Evolutionary conservation across 2,888 invertebrate genomes (phyloP).

Genomic region (Cistogaster globosa): DNA sequence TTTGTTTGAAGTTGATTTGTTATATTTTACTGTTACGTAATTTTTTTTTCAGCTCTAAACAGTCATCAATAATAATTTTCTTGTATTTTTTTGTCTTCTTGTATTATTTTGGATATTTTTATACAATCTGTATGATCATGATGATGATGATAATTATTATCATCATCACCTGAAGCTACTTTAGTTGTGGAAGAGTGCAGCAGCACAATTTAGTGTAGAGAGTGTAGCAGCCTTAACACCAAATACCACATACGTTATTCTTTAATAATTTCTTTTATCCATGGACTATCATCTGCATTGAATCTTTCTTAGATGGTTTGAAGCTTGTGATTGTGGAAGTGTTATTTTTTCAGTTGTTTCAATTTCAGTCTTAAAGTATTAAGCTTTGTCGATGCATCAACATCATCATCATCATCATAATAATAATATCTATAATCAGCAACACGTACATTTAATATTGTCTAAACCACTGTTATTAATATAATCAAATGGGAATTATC

Average conservation of each 20-base stretch:
- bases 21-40: slow-evolving; percentile 63
- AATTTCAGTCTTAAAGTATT: slow-evolving; percentile 46
- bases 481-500: slow-evolving; percentile 83
- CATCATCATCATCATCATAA: slow-evolving; percentile 47
- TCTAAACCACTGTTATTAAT: slow-evolving; percentile 83
- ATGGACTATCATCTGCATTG: slow-evolving; percentile 9
- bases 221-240: slow-evolving; percentile 30
- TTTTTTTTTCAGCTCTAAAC: slow-evolving; percentile 39
- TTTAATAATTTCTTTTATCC: slow-evolving; percentile 27
- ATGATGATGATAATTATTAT: slow-evolving; percentile 30
- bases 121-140: slow-evolving; percentile 8
- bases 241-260: slow-evolving; percentile 41
- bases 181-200: slow-evolving; percentile 11
- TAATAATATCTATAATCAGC: slow-evolving; percentile 83
- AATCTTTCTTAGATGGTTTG: slow-evolving; percentile 1
- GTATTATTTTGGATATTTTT: slow-evolving; percentile 21
- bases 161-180: slow-evolving; percentile 70
- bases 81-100: slow-evolving; percentile 16
- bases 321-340: slow-evolving; percentile 8
- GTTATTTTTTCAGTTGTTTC: slow-evolving; percentile 14
- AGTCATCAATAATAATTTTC: slow-evolving; percentile 69
- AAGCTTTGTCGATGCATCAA: slow-evolving; percentile 53
- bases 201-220: slow-evolving; percentile 2
- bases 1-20: slow-evolving; percentile 35
- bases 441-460: slow-evolving; percentile 83